Evolutionary conservation across 1,140 invertebrate genomes (phyloP).

Genomic region (Chlorops oryzae): DNA sequence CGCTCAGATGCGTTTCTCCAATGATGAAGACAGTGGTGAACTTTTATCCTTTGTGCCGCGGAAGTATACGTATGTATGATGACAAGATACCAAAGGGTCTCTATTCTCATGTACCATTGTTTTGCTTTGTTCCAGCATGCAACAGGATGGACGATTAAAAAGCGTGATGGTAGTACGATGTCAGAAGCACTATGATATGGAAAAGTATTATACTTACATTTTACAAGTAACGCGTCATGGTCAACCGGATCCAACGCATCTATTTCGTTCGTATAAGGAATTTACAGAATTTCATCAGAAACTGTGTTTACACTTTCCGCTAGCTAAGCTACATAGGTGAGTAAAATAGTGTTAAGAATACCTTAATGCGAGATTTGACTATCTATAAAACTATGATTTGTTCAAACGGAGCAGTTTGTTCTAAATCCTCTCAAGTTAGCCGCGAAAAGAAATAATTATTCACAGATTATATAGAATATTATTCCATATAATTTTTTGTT

Average conservation of each 20-base stretch:
- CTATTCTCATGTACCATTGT: not conserved
- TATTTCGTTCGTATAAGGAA: slow-evolving; percentile 92
- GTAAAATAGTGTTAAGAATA: no score
- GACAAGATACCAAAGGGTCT: not conserved
- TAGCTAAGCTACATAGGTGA: slow-evolving; percentile 79
- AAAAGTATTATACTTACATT: slow-evolving; percentile 97
- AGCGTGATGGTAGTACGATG: slow-evolving; percentile 79
- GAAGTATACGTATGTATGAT: slow-evolving; percentile 75
- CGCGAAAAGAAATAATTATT: no score
- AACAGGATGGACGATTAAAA: slow-evolving; percentile 84
- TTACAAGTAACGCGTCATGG: slow-evolving; percentile 78
- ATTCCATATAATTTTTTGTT: no score
- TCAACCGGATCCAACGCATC: slow-evolving; percentile 74
- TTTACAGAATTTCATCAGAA: slow-evolving; percentile 96
- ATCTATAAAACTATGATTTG: no score
- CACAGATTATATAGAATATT: no score
- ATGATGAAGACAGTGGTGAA: slow-evolving; percentile 74
- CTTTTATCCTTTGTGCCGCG: slow-evolving; percentile 90
- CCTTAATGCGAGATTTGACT: no score
- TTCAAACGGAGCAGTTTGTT: no score
- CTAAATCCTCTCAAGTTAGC: no score
- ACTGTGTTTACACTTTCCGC: slow-evolving; percentile 83
- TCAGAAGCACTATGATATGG: slow-evolving; percentile 93
- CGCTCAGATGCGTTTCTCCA: slow-evolving; percentile 85
- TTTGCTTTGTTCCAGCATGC: slow-evolving; percentile 60